Conservation (phyloP, 2,113 vertebrate genomes). For the Pitta sordida region DNA sequence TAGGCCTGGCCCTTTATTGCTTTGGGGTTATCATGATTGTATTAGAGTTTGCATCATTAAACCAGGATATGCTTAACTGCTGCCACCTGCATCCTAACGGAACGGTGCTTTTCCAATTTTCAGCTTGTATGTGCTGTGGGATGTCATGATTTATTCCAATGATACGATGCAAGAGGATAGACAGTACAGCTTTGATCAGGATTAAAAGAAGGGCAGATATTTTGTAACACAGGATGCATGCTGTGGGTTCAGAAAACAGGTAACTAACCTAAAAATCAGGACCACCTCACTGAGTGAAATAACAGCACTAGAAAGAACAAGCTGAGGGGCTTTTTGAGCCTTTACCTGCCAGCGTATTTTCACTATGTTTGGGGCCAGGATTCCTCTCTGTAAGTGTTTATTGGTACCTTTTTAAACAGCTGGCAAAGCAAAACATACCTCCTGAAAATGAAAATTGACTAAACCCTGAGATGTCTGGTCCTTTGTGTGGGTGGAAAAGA, state of each 20-base stretch:
- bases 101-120: not conserved
- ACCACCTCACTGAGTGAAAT: not conserved
- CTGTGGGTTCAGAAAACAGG: not conserved
- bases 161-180: not conserved
- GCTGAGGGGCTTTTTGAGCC: not conserved
- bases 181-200: not conserved
- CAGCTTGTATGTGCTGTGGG: not conserved
- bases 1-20: not conserved
- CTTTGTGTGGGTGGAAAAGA: not conserved
- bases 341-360: not conserved
- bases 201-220: not conserved
- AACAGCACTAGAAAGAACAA: not conserved
- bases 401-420: not conserved
- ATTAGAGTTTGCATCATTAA: not conserved
- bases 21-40: not conserved
- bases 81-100: not conserved
- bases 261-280: not conserved
- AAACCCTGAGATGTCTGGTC: not conserved
- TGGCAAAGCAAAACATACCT: not conserved
- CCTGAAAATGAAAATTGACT: not conserved
- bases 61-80: not conserved
- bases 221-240: not conserved
- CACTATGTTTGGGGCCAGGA: not conserved
- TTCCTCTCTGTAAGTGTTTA: not conserved
- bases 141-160: not conserved